A percentile compares a stretch with the other conserved stretches of the same genome.
These are phyloP conservation scores for Spilosoma lubricipeda DNA, from an alignment of 2,888 invertebrate genomes.

Conservation along the genomic window DNA sequence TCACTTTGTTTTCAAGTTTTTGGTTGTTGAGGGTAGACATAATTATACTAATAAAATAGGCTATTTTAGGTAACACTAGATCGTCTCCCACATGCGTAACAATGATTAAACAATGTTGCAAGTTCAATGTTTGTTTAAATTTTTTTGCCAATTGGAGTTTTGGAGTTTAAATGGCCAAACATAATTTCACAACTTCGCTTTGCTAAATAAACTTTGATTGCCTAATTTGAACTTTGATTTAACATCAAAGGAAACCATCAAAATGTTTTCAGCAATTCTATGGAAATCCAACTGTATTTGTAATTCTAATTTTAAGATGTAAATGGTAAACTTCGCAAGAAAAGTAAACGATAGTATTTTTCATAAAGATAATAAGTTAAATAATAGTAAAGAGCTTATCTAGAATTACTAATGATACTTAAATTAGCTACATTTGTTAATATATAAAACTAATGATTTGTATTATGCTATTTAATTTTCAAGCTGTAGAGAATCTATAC, in stretches of 20 bases:
- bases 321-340: not conserved
- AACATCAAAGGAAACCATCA: slow-evolving; percentile 60
- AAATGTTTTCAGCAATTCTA: slow-evolving; percentile 19
- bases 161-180: slow-evolving; percentile 5
- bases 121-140: not conserved
- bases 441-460: no score
- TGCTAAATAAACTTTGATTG: slow-evolving; percentile 72
- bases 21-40: not conserved
- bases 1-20: not conserved
- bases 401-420: not conserved
- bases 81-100: not conserved
- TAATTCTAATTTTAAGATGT: slow-evolving; percentile 5
- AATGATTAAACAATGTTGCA: not conserved
- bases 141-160: not conserved
- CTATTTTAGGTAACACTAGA: not conserved
- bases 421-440: no score
- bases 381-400: not conserved
- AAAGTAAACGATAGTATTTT: not conserved
- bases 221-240: slow-evolving; percentile 69
- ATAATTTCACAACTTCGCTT: slow-evolving; percentile 28
- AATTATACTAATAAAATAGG: not conserved
- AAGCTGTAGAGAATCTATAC: no score
- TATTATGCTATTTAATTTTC: no score
- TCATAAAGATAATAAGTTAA: not conserved
- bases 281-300: slow-evolving; percentile 5